Evolutionary conservation across 2,888 invertebrate species (phyloP).

Genomic region (Ichneumoninae sp.): DNA sequence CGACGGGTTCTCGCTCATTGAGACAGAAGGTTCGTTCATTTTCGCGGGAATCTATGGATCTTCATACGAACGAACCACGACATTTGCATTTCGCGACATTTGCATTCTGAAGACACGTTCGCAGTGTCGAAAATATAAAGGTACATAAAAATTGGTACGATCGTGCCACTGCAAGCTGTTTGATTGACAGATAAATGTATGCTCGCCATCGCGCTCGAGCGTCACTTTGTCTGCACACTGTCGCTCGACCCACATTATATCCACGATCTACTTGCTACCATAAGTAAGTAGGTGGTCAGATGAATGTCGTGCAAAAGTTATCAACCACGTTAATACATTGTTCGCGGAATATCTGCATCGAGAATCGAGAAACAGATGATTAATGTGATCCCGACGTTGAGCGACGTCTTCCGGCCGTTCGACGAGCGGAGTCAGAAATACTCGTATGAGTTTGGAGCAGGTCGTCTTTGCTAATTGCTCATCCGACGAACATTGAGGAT

Average conservation of each 20-base stretch:
- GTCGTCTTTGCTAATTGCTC: background rate
- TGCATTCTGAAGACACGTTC: background rate
- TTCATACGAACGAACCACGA: background rate
- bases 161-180: too few species aligned
- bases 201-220: too few species aligned
- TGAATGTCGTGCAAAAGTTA: background rate
- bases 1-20: background rate
- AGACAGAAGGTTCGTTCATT: background rate
- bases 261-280: background rate
- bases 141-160: too few species aligned
- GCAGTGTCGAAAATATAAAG: too few species aligned
- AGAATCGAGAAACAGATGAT: background rate
- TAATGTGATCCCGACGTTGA: too few species aligned
- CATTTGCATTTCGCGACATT: background rate
- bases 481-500: background rate
- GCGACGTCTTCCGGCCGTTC: too few species aligned
- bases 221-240: background rate
- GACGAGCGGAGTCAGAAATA: too few species aligned
- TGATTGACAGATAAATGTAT: too few species aligned
- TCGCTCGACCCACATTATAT: background rate
- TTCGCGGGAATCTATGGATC: background rate
- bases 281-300: background rate
- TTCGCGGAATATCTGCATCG: background rate
- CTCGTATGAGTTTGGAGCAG: too few species aligned
- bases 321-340: background rate